phyloP scores from a whole-genome alignment of 1,140 invertebrate genomes.

The Helicoverpa armigera region DNA sequence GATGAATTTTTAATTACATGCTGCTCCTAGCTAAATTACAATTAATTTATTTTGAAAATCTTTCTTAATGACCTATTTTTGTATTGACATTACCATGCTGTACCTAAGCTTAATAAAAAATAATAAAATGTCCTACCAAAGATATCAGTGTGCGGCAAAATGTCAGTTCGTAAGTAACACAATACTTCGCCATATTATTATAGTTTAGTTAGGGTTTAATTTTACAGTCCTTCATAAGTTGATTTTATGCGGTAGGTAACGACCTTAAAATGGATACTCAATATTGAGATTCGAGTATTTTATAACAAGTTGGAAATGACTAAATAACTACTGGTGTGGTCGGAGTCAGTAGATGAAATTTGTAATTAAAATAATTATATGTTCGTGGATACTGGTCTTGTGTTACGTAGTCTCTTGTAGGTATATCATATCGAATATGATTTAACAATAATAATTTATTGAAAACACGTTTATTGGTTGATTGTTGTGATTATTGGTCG shows the following conservation, averaged over 20 bases:
- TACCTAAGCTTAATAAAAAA: constrained; percentile 12
- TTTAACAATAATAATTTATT: constrained; percentile 37
- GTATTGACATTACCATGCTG: neutral
- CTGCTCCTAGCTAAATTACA: neutral
- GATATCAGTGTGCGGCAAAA: constrained; percentile 22
- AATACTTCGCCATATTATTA: constrained; percentile 37
- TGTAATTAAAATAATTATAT: constrained; percentile 50
- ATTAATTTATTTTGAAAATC: neutral
- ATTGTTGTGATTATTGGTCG: neutral
- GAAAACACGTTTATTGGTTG: neutral
- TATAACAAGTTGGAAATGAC: constrained; percentile 41
- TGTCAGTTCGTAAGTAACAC: constrained; percentile 47
- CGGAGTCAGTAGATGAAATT: constrained; percentile 43
- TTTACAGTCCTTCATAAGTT: constrained; percentile 50
- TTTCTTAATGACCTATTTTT: neutral
- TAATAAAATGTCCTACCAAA: neutral
- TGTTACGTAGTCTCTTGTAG: constrained; percentile 13
- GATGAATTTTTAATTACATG: neutral
- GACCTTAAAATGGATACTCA: constrained; percentile 12
- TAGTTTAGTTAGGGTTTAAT: constrained; percentile 50
- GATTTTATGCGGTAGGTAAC: constrained; percentile 50
- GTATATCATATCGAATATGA: constrained; percentile 12
- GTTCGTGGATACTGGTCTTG: constrained; percentile 25
- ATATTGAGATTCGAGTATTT: constrained; percentile 41
- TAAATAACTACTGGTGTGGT: constrained; percentile 42